Evolutionary conservation across 2,113 vertebrate species (phyloP).

Genomic region (Pseudorasbora parva): DNA sequence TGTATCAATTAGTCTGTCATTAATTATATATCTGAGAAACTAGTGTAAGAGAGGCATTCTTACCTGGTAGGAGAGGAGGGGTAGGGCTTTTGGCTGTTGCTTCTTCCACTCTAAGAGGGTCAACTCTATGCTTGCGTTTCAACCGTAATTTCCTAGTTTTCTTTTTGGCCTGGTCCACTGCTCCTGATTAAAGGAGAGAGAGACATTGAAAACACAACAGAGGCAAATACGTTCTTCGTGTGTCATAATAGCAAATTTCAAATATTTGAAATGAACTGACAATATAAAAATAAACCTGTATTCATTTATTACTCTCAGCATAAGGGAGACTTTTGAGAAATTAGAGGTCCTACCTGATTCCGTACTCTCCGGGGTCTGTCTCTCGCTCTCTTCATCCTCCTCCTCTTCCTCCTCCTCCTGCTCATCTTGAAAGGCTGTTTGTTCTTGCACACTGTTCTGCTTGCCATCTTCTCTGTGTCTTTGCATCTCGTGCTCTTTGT

Average conservation of each 20-base stretch:
- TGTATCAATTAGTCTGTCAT: too few relatives aligned
- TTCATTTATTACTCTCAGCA: background rate
- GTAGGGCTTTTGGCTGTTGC: constrained; percentile 63
- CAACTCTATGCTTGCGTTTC: constrained; percentile 88
- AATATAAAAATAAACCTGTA: background rate
- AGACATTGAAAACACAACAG: background rate
- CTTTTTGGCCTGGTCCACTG: constrained; percentile 78
- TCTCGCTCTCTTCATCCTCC: constrained; percentile 75
- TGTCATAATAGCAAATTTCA: background rate
- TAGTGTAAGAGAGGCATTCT: background rate
- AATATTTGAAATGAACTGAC: background rate
- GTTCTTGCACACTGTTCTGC: constrained; percentile 61
- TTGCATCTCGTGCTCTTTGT: constrained; percentile 77
- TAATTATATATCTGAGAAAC: background rate
- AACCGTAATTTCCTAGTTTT: constrained; percentile 84
- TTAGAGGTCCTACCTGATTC: constrained; percentile 70
- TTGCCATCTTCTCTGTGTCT: constrained; percentile 52
- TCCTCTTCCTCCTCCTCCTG: constrained; percentile 77
- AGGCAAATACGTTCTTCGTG: background rate
- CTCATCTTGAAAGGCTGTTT: constrained; percentile 69
- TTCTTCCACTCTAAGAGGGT: constrained; percentile 81
- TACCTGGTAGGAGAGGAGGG: constrained; percentile 71
- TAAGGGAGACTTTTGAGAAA: background rate
- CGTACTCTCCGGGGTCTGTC: constrained; percentile 75
- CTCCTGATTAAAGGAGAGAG: constrained; percentile 44